phyloP scores from a whole-genome alignment of 2,888 invertebrate species.

The Philaethria dido region DNA sequence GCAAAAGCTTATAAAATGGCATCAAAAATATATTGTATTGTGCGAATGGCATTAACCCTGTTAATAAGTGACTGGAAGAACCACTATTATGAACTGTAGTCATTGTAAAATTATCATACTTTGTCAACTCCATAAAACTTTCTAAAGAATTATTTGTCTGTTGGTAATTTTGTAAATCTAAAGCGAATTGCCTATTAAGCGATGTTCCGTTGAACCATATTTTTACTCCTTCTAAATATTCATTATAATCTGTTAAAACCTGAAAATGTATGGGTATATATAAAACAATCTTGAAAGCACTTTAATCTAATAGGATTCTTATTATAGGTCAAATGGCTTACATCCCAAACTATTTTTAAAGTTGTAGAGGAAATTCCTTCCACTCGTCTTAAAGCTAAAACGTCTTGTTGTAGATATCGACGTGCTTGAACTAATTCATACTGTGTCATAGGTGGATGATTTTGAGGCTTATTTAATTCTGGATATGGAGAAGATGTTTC shows the following conservation, averaged over 20 bases:
- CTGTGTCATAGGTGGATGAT: constrained; percentile 87
- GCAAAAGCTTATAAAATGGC: constrained; percentile 93
- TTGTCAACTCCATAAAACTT: constrained; percentile 67
- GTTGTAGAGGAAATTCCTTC: constrained; percentile 89
- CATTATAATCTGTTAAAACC: constrained; percentile 81
- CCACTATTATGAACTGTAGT: constrained; percentile 88
- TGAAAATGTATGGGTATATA: constrained; percentile 54
- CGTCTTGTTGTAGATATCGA: constrained; percentile 89
- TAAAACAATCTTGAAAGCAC: not conserved
- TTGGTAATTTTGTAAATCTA: constrained; percentile 59
- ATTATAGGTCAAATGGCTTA: constrained; percentile 67
- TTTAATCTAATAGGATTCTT: constrained; percentile 8
- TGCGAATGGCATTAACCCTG: constrained; percentile 92
- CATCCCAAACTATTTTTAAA: constrained; percentile 92
- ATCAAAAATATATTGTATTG: constrained; percentile 96
- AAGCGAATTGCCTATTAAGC: constrained; percentile 62
- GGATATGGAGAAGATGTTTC: constrained; percentile 75
- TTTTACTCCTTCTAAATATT: constrained; percentile 88
- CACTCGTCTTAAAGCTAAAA: constrained; percentile 88
- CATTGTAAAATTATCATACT: constrained; percentile 86
- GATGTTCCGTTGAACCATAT: constrained; percentile 83
- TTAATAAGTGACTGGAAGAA: constrained; percentile 89
- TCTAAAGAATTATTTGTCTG: constrained; percentile 64
- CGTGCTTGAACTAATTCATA: constrained; percentile 91
- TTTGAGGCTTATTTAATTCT: constrained; percentile 76